phyloP scores from a whole-genome alignment of 2,888 invertebrate species.

The Esperia sulphurella region DNA sequence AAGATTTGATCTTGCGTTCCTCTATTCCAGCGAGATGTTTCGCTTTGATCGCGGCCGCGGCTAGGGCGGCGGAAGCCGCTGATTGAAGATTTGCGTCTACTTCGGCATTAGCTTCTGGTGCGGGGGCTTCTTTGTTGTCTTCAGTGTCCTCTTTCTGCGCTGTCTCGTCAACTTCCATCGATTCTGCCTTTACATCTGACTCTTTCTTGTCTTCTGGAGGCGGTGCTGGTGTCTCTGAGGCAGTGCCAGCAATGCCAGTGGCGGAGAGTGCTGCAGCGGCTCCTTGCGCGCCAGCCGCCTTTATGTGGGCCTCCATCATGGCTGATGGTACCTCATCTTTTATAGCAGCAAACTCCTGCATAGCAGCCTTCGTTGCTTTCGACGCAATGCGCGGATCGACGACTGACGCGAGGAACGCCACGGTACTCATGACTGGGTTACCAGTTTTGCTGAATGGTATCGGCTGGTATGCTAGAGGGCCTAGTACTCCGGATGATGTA shows the following conservation, averaged over 20 bases:
- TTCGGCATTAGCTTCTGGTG: background rate
- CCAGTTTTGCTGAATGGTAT: constrained; percentile 98
- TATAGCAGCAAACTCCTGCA: constrained; percentile 98
- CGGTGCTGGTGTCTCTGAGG: constrained; percentile 48
- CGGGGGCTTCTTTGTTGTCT: constrained; percentile 44
- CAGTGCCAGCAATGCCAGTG: constrained; percentile 97
- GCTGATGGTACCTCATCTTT: constrained; percentile 98
- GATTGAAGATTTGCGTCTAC: constrained; percentile 91
- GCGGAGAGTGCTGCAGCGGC: constrained; percentile 90
- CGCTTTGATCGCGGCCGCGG: constrained; percentile 99
- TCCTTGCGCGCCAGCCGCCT: constrained; percentile 92
- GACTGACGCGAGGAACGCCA: constrained; percentile 98
- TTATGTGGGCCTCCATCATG: constrained; percentile 96
- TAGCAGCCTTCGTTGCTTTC: constrained; percentile 97
- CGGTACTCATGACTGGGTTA: constrained; percentile 99
- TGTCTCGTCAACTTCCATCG: constrained; percentile 44
- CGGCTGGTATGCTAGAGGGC: constrained; percentile 97
- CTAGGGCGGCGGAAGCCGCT: constrained; percentile 97
- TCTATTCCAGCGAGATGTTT: constrained; percentile 99
- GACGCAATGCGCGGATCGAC: constrained; percentile 99
- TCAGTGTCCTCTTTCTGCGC: constrained; percentile 65
- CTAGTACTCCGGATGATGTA: constrained; percentile 86
- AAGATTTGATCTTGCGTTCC: constrained; percentile 98
- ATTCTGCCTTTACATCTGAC: constrained; percentile 54
- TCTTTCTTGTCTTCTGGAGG: constrained; percentile 56